Base-by-base conservation (phyloP, 2,888 invertebrate species). In the Crematogaster levior region DNA sequence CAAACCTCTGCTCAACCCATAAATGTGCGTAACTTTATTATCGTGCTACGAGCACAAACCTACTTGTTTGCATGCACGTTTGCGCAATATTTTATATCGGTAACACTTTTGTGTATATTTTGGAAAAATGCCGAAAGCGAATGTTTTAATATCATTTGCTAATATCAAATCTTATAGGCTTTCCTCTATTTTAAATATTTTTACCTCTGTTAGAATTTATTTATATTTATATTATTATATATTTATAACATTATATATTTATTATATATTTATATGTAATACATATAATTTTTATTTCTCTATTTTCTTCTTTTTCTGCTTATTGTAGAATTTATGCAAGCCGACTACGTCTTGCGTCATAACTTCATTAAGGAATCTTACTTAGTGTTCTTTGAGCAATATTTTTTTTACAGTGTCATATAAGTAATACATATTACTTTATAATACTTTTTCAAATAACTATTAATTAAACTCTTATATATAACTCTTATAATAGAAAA, bases 1-100 rank as follows among this genome's bases (percentile, higher is more conserved):
- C n/a, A 27, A 1, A 43, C 18, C 21, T 63, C 48, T 61, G 34
- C 24, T 46, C 63, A 7, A 27, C 34, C 15, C 73, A 61, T 74
- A 48, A 40, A 61, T 37, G 61, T 34, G 21, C 37, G 61, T 60
- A 51, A 74, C 48, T 74, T 74, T 61, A 74, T 74, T 63, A 74
- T 63, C n/a, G 34, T 7, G 60, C 21, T 60, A 24, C 5, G 51
- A 58, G 30, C 70, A 51, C 68, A 53, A 53, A 24, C 9, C 10
- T 27, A 56, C 27, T 7, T 40, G 72, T 56, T 56, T 27, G 21
- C 43, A 43, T 3, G 40, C 40, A 24, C 7, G 15, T 43, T 43
- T 30, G 43, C 6, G 43, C 10, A 21, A 60, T 46, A 73, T 34
- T 73, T 74, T 60, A 60, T 46, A 74, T 40, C 5, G 12, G 15